phyloP scores from a whole-genome alignment of 1,140 invertebrate species.

The Drosophila lacteicornis region DNA sequence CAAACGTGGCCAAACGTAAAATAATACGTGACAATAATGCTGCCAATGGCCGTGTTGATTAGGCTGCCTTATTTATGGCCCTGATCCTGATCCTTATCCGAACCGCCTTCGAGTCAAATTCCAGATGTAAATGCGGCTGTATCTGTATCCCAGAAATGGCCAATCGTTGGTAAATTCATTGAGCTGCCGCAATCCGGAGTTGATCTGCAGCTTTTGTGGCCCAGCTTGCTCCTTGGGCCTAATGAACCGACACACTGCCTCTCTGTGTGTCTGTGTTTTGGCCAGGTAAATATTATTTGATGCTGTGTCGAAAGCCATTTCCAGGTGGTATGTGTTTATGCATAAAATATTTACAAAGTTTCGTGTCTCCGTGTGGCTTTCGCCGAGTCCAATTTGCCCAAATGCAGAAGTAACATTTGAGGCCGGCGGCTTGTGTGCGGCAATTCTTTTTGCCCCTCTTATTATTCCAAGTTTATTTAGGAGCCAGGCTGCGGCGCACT shows the following conservation, averaged over 20 bases:
- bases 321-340: slow-evolving; percentile 78
- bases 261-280: slow-evolving; percentile 22
- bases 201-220: slow-evolving; percentile 67
- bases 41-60: slow-evolving; percentile 73
- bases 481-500: slow-evolving; percentile 32
- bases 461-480: slow-evolving; percentile 83
- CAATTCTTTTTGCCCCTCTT: slow-evolving; percentile 61
- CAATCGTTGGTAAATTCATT: slow-evolving; percentile 64
- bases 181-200: slow-evolving; percentile 61
- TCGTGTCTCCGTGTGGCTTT: slow-evolving; percentile 62
- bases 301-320: slow-evolving; percentile 80
- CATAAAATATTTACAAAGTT: slow-evolving; percentile 82
- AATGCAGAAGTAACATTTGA: slow-evolving; percentile 76
- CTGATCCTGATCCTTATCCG: not conserved
- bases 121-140: not conserved
- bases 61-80: slow-evolving; percentile 71
- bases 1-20: slow-evolving; percentile 74
- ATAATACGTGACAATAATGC: slow-evolving; percentile 77
- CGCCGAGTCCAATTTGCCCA: slow-evolving; percentile 75
- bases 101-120: not conserved
- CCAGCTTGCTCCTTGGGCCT: slow-evolving; percentile 61
- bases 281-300: slow-evolving; percentile 81
- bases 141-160: slow-evolving; percentile 3
- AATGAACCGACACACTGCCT: slow-evolving; percentile 64
- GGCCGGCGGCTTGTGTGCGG: slow-evolving; percentile 40